A percentile compares a stretch with the other conserved stretches of the same genome.
Evolutionary conservation across 2,797 vertebrate genomes (phyloP).

Genomic region (Pteronotus mesoamericanus): DNA sequence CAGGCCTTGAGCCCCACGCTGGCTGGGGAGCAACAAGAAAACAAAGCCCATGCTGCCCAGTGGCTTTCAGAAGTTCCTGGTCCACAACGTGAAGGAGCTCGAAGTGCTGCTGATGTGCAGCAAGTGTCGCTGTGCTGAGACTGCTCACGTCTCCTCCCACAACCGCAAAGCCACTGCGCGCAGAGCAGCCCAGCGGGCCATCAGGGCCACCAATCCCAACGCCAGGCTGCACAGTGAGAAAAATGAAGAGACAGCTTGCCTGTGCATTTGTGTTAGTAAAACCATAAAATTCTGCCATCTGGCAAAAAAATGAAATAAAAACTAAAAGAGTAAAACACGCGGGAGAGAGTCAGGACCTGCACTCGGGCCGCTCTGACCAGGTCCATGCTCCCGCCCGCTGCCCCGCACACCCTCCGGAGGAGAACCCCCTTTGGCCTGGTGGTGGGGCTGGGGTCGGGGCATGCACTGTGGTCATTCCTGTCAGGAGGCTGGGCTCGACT

Average conservation of each 20-base stretch:
- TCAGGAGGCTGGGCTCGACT: background rate
- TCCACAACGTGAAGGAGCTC: background rate
- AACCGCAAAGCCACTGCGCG: background rate
- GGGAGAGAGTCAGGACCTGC: background rate
- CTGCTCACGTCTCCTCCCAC: background rate
- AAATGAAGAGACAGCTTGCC: background rate
- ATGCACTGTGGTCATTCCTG: background rate
- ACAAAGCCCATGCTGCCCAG: background rate
- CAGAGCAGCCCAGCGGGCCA: background rate
- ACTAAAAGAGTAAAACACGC: background rate
- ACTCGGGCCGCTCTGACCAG: background rate
- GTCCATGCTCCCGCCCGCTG: background rate
- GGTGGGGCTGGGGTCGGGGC: accelerated
- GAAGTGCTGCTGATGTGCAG: background rate
- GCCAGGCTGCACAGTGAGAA: background rate
- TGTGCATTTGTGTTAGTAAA: background rate
- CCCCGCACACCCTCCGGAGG: background rate
- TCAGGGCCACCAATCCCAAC: background rate
- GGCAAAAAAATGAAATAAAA: background rate
- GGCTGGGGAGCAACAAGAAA: background rate
- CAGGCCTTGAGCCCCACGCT: background rate
- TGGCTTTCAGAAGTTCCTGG: background rate
- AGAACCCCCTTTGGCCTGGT: background rate
- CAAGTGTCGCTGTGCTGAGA: background rate
- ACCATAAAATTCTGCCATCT: background rate